Conservation (phyloP, 1,140 invertebrate genomes). For the Ooceraea biroi region DNA sequence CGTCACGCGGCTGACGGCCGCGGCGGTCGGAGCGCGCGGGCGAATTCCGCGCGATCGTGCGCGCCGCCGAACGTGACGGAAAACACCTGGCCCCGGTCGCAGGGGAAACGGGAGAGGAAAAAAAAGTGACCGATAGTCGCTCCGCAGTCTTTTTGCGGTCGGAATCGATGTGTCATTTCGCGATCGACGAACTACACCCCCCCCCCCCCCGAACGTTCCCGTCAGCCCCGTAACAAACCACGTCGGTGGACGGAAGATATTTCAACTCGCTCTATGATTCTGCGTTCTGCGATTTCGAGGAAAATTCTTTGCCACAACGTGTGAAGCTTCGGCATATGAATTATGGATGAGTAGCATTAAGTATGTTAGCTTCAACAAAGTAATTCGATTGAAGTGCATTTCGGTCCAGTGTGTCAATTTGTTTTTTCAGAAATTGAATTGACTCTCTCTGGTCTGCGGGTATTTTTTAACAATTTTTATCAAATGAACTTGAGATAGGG, state of each 20-base stretch:
- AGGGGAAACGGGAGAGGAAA: constrained; percentile 9
- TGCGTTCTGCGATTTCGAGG: neutral
- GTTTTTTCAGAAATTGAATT: neutral
- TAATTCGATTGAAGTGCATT: neutral
- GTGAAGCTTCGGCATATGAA: neutral
- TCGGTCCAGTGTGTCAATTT: too few species aligned
- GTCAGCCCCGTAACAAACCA: constrained; percentile 16
- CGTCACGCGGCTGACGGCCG: constrained; percentile 73
- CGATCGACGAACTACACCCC: too few species aligned
- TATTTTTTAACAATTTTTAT: neutral
- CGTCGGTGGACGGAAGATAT: neutral
- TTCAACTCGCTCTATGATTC: neutral
- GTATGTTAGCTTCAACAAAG: neutral
- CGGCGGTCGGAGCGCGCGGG: constrained; percentile 11
- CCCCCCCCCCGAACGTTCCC: neutral
- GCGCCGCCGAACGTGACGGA: constrained; percentile 53
- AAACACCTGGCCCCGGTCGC: constrained; percentile 47
- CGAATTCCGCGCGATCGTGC: constrained; percentile 48
- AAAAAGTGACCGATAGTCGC: constrained; percentile 48
- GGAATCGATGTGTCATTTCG: constrained; percentile 49
- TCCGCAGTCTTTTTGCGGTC: constrained; percentile 33
- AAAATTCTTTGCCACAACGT: neutral
- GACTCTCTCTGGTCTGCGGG: neutral
- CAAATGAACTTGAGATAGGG: neutral
- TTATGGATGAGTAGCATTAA: neutral